Base-by-base conservation (phyloP, 2,888 invertebrate species). In the Cephus rjabovi region DNA sequence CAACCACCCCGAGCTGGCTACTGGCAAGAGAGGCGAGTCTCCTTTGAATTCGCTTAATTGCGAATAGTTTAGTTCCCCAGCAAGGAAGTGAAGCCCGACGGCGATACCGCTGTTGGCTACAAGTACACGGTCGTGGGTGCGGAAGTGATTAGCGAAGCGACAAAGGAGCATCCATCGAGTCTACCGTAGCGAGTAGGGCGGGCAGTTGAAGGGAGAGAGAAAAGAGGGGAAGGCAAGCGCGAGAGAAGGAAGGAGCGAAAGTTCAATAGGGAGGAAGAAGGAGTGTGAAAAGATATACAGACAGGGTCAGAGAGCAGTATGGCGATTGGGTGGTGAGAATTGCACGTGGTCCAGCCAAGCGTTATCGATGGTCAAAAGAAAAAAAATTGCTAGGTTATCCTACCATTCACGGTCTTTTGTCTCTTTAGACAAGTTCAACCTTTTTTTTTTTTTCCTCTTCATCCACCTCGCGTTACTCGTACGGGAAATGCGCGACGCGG, bases 21-120 rank as follows among this genome's bases (percentile, higher is more conserved):
- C 56, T 56, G 56, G 23, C 56, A 23, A 69, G 69, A 77, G 4
- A 6, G 3, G n/a, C n/a, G 68, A 35, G 75, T 15, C 31, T 74
- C 74, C 83, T 84, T 86, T 87, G 87, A 86, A 87, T 86, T 81
- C 82, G 84, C 82, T 85, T 85, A 86, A 87, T 85, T 86, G 85
- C 84, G 81, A 86, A 88, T 86, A 84, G 83, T 85, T 85, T 83
- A 85, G 83, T 83, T 81, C 75, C 83, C 71, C n/a, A 73, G 35
- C 76, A 69, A 71, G 77, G 77, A 83, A 76, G 71, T 23, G 6
- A 56, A 56, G 23, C 23, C 79, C 79, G 85, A 81, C 80, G 77
- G 81, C 30, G 12, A 34, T 34, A 30, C 23, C 71, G n/a, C 15
- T 33, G 71, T 33, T 31, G 33, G 71, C 30, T 31, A 0, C 71